phyloP scores from a whole-genome alignment of 2,113 vertebrate species.

The mouse (Mus musculus) region DNA sequence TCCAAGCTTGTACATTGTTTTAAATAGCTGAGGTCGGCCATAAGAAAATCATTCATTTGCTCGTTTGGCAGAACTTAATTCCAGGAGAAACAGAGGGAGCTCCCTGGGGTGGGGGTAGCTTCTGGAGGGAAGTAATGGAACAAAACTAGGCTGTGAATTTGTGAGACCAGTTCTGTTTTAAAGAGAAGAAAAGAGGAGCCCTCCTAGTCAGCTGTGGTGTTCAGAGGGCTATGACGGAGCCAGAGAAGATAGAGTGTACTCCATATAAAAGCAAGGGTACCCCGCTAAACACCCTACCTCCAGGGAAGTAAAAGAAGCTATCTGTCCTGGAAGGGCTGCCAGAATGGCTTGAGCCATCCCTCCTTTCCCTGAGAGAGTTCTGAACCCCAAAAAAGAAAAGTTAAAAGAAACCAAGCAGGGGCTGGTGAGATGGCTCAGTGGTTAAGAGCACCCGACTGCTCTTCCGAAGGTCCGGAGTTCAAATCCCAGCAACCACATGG shows the following conservation, averaged over 20 bases:
- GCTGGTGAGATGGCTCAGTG: too few species aligned
- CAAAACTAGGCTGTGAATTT: background rate
- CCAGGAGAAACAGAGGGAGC: background rate
- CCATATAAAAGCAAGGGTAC: background rate
- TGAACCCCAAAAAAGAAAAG: background rate
- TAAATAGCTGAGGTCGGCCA: background rate
- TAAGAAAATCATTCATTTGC: background rate
- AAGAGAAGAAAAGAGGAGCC: background rate
- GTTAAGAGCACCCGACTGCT: too few species aligned
- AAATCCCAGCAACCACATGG: too few species aligned
- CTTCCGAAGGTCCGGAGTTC: too few species aligned
- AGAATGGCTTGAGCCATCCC: background rate
- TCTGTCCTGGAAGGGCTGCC: background rate
- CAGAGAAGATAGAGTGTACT: background rate
- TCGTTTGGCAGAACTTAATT: constrained; percentile 7
- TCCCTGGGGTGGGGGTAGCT: background rate
- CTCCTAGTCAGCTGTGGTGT: background rate
- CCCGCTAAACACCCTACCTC: background rate
- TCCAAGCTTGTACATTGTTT: background rate
- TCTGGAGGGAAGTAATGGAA: background rate
- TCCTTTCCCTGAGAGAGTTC: background rate
- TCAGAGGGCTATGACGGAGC: background rate
- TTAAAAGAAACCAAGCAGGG: background rate
- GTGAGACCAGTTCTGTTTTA: background rate
- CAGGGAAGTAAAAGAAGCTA: background rate